Evolutionary conservation across 2,888 invertebrate species (phyloP).

Genomic region (Serrognathus titanus): DNA sequence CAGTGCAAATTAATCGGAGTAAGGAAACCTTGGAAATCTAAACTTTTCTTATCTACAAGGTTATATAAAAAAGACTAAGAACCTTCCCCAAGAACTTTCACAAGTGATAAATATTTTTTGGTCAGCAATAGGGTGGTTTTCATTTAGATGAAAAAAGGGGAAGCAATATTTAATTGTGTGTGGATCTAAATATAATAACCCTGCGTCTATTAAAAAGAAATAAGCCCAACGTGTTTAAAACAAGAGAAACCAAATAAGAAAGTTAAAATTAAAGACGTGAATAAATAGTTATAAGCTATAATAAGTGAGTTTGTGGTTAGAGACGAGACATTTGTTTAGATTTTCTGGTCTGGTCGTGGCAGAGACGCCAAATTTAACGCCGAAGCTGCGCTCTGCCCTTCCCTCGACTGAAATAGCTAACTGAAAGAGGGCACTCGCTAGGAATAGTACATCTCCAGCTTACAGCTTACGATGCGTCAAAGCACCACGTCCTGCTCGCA

Average conservation of each 20-base stretch:
- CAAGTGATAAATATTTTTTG: too few relatives aligned
- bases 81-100: too few relatives aligned
- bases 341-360: slow-evolving; percentile 42
- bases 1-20: too few relatives aligned
- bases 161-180: too few relatives aligned
- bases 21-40: too few relatives aligned
- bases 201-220: too few relatives aligned
- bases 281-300: slow-evolving; percentile 33
- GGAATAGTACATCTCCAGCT: slow-evolving; percentile 32
- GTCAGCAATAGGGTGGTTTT: too few relatives aligned
- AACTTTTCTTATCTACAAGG: too few relatives aligned
- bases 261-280: background rate
- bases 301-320: slow-evolving; percentile 38
- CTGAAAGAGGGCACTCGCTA: slow-evolving; percentile 41
- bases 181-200: too few relatives aligned
- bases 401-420: slow-evolving; percentile 40
- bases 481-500: background rate
- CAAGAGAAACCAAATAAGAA: background rate
- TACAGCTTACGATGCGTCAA: slow-evolving; percentile 6
- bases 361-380: slow-evolving; percentile 45
- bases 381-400: slow-evolving; percentile 6
- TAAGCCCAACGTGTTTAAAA: too few relatives aligned
- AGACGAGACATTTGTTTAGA: slow-evolving; percentile 44
- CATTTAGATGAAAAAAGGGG: too few relatives aligned
- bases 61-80: too few relatives aligned